Evolutionary conservation across 2,113 vertebrate genomes (phyloP).

Genomic region (Cebidichthys violaceus): DNA sequence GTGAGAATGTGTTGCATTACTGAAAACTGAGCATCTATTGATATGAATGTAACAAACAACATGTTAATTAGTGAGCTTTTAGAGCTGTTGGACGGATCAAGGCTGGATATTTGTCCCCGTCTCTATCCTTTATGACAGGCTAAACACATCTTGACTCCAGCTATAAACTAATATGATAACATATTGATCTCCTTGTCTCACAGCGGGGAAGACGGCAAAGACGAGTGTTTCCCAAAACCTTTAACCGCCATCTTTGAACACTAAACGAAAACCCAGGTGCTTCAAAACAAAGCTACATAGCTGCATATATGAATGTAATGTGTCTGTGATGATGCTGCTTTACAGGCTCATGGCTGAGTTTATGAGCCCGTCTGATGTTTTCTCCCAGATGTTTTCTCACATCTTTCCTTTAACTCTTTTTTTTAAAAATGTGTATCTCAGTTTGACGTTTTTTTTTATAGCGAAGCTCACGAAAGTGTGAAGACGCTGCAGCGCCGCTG

Average conservation of each 20-base stretch:
- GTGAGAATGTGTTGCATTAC: no score
- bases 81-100: background rate
- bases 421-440: conserved; percentile 19
- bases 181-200: no score
- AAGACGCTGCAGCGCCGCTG: conserved; percentile 23
- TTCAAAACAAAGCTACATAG: conserved; percentile 1
- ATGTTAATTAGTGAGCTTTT: background rate
- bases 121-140: background rate
- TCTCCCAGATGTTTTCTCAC: conserved; percentile 37
- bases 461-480: conserved; percentile 64
- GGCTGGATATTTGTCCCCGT: background rate
- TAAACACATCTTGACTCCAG: background rate
- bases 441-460: conserved; percentile 62
- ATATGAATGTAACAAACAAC: background rate
- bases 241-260: background rate
- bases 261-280: conserved; percentile 1
- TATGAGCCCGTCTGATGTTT: conserved; percentile 46
- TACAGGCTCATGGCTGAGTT: conserved; percentile 14
- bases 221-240: background rate
- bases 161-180: no score
- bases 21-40: background rate
- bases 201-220: no score
- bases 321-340: background rate
- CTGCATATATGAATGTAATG: background rate
- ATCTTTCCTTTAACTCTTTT: conserved; percentile 47